These are phyloP conservation scores for Bilobella aurantiaca DNA, from an alignment of 1,140 invertebrate genomes.

Conservation along the genomic window DNA sequence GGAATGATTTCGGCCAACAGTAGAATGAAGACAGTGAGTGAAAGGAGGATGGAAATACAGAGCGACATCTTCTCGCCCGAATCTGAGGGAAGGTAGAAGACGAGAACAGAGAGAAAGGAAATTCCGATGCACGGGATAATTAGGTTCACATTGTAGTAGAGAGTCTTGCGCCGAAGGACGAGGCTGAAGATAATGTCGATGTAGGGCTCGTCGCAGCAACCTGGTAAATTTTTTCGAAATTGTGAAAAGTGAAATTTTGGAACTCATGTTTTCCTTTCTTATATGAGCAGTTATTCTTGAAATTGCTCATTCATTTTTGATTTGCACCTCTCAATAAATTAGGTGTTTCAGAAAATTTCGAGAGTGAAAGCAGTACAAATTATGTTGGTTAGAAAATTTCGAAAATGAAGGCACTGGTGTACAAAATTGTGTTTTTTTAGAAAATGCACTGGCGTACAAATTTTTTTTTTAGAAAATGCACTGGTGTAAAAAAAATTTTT, in stretches of 20 bases:
- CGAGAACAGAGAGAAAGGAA: constrained; percentile 92
- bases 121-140: constrained; percentile 94
- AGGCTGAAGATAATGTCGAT: constrained; percentile 97
- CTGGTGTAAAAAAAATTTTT: too few species aligned
- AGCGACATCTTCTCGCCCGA: constrained; percentile 59
- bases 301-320: too few species aligned
- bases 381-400: too few species aligned
- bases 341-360: too few species aligned
- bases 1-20: constrained; percentile 96
- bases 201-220: constrained; percentile 81
- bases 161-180: constrained; percentile 85
- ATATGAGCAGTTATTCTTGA: too few species aligned
- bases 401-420: too few species aligned
- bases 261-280: background rate
- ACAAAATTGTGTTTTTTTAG: too few species aligned
- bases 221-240: constrained; percentile 38
- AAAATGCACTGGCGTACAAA: too few species aligned
- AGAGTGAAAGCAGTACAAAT: too few species aligned
- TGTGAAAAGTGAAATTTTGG: constrained; percentile 18
- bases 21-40: constrained; percentile 97
- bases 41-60: constrained; percentile 95
- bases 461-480: too few species aligned
- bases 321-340: too few species aligned
- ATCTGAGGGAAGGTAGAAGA: constrained; percentile 96
- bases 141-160: constrained; percentile 94